Evolutionary conservation across 2,113 vertebrate genomes (phyloP), one percentile per base, ranked within the genome.

Genomic region (Aspiorhynchus laticeps): DNA sequence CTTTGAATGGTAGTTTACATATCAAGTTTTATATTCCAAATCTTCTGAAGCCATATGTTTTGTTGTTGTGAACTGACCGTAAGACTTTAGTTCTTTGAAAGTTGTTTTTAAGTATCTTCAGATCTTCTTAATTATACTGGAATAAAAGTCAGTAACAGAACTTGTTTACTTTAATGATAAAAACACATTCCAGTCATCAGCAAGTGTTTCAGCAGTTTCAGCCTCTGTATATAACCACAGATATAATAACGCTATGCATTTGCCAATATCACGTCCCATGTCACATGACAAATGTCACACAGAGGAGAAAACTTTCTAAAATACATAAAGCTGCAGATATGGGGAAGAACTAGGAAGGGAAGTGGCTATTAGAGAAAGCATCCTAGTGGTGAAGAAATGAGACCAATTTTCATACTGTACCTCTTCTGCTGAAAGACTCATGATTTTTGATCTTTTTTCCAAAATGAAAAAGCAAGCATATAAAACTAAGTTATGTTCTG

Each of bases 361-460:
- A 78, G 75, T 31, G 28, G 76, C 48, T 78, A 75, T 1, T 43
- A 38, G 38, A 43, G 33, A 24, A 4, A 74, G 71, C 10, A 21
- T n/a, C 38, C 38, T 74, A 78, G 19, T 24, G 46, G 46, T 33
- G 15, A 24, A 9, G 14, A 33, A 53, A 53, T 51, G 0, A 78
- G 26, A 74, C 26, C 28, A 53, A 2, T 33, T 53, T 10, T 21
- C 14, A 78, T 78, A 78, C 76, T 31, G 7, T 53, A 78, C 76
- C 76, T 78, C 46, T 78, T 77, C 74, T 28, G 26, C 76, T 31
- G 48, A 17, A 17, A 53, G 76, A 78, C 31, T 78, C 76, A 78
- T 78, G 12, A 26, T 31, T 15, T 77, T 28, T 33, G 6, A 7
- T 51, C 46, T 17, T 77, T 77, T 46, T 77, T 48, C 28, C 75